These are phyloP conservation scores for Odocoileus hemionus DNA, from an alignment of 2,113 vertebrate species.

Conservation along the genomic window DNA sequence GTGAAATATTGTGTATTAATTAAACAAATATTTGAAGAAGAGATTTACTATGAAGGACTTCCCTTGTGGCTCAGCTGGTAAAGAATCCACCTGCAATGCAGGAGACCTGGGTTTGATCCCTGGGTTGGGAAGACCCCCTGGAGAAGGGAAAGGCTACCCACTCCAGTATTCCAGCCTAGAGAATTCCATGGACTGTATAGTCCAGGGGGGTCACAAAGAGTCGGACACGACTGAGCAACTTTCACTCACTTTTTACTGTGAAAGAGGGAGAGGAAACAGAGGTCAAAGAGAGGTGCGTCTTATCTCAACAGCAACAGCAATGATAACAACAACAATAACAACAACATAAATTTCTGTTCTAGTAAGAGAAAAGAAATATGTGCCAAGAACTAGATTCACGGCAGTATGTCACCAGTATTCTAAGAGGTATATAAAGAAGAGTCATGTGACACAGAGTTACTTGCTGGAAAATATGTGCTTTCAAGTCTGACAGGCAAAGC, in stretches of 20 bases:
- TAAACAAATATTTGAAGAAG: constrained; percentile 7
- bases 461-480: background rate
- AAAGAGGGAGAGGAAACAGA: background rate
- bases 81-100: background rate
- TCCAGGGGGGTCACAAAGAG: background rate
- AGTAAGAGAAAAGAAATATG: background rate
- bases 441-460: background rate
- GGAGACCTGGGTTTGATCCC: background rate
- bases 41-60: background rate
- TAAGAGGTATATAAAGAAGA: background rate
- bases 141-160: background rate
- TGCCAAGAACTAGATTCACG: background rate
- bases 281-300: background rate
- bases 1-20: constrained; percentile 6
- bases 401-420: background rate
- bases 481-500: background rate
- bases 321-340: background rate
- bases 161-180: background rate
- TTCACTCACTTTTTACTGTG: background rate
- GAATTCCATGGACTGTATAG: background rate
- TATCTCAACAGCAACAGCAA: background rate
- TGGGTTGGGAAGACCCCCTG: background rate
- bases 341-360: background rate
- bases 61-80: background rate
- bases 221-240: background rate